phyloP scores from a whole-genome alignment of 2,797 vertebrate species.

The Octomys mimax region DNA sequence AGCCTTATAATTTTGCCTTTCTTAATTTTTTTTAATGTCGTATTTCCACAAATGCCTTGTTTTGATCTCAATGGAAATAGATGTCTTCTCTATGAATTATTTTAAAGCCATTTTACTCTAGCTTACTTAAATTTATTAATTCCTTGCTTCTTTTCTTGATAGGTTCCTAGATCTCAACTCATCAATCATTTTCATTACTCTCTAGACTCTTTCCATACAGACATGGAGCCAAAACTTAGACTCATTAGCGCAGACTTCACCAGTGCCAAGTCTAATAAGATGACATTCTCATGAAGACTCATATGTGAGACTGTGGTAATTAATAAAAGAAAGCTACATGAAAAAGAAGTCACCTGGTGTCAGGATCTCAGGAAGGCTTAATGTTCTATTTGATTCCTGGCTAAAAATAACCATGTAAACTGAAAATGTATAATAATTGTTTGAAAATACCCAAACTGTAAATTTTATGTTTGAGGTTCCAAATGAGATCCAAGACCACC shows the following conservation, averaged over 20 bases:
- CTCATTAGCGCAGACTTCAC: conserved; percentile 19
- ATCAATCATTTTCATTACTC: conserved; percentile 55
- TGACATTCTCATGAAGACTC: conserved; percentile 22
- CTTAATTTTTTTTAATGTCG: neutral
- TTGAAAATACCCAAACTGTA: neutral
- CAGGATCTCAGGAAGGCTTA: neutral
- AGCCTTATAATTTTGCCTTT: neutral
- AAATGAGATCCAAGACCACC: neutral
- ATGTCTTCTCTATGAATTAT: conserved; percentile 7
- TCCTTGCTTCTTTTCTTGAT: conserved; percentile 10
- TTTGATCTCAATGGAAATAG: neutral
- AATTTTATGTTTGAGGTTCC: neutral
- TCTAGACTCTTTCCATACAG: neutral
- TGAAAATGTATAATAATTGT: neutral
- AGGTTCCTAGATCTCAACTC: neutral
- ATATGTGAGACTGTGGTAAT: neutral
- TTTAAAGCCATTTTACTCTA: neutral
- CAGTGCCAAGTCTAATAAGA: conserved; percentile 20
- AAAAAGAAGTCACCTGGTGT: neutral
- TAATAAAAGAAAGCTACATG: neutral
- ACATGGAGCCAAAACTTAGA: conserved; percentile 34
- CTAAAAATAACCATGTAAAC: neutral
- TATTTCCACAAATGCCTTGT: neutral
- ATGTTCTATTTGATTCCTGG: neutral
- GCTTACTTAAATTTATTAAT: neutral